These are phyloP conservation scores for Sympetrum striolatum DNA, from an alignment of 2,888 invertebrate genomes.

Conservation along the genomic window DNA sequence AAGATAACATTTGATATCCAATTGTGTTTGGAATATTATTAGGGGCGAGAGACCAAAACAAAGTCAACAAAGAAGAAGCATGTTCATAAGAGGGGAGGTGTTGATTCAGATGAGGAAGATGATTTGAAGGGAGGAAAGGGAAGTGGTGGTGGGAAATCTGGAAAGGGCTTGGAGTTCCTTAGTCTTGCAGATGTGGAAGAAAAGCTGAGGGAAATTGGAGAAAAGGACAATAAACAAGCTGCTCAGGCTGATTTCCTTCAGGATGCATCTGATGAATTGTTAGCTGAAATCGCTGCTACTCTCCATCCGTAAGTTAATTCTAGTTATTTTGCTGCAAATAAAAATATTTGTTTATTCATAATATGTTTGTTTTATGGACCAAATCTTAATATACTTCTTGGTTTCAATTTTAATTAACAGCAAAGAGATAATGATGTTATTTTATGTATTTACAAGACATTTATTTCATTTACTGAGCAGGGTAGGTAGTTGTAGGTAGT, in stretches of 20 bases:
- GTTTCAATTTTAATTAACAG: too few relatives aligned
- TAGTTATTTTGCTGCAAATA: background rate
- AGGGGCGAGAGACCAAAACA: conserved; percentile 92
- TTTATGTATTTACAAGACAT: too few relatives aligned
- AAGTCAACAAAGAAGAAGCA: conserved; percentile 87
- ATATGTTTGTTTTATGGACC: too few relatives aligned
- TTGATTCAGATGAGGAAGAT: conserved; percentile 73
- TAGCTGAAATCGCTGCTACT: conserved; percentile 72
- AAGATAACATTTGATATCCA: background rate
- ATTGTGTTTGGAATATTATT: conserved; percentile 8
- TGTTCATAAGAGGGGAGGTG: conserved; percentile 66
- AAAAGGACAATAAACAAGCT: background rate
- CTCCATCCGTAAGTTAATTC: conserved; percentile 67
- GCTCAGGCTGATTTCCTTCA: conserved; percentile 11
- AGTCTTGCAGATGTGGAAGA: conserved; percentile 8
- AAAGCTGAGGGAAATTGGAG: conserved; percentile 8
- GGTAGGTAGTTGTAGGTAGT: too few relatives aligned
- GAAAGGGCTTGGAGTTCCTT: conserved; percentile 7
- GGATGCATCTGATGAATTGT: conserved; percentile 65
- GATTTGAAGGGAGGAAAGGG: conserved; percentile 55
- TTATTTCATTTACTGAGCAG: too few relatives aligned
- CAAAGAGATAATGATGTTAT: too few relatives aligned
- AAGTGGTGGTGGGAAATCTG: conserved; percentile 32
- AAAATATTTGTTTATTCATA: too few relatives aligned
- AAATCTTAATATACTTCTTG: too few relatives aligned